These are phyloP conservation scores for Horisme vitalbata DNA, from an alignment of 2,888 invertebrate species.

Conservation along the genomic window DNA sequence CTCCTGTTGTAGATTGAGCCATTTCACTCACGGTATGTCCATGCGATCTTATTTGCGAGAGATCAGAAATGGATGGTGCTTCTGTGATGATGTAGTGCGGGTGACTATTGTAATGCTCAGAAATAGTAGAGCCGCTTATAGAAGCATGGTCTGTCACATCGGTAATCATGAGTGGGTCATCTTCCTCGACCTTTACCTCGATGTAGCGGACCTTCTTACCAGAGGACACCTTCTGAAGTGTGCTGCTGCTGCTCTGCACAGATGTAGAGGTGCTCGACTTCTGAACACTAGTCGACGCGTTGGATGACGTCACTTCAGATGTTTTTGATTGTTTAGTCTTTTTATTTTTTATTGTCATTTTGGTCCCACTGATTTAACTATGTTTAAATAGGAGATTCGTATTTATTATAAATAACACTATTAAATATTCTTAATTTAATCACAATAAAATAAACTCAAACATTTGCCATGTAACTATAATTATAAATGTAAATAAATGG, in stretches of 20 bases:
- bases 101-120: conserved; percentile 77
- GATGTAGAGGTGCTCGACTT: conserved; percentile 69
- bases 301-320: conserved; percentile 66
- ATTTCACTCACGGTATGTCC: conserved; percentile 72
- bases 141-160: conserved; percentile 76
- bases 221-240: conserved; percentile 69
- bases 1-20: conserved; percentile 70
- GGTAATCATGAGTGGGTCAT: conserved; percentile 80
- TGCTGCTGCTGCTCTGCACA: conserved; percentile 69
- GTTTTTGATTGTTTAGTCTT: conserved; percentile 77
- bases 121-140: conserved; percentile 73
- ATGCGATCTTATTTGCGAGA: conserved; percentile 67
- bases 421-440: conserved; percentile 62
- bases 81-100: conserved; percentile 80
- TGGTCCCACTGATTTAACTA: conserved; percentile 58
- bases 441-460: conserved; percentile 62
- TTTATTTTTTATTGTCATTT: conserved; percentile 83
- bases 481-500: conserved; percentile 48
- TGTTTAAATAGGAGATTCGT: conserved; percentile 64
- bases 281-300: conserved; percentile 76
- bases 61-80: conserved; percentile 74
- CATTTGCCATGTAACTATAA: conserved; percentile 63
- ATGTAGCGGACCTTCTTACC: conserved; percentile 80
- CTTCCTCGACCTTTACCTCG: conserved; percentile 80
- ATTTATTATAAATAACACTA: conserved; percentile 45